Conservation (phyloP, 2,113 vertebrate genomes). For the Vireo altiloquus region DNA sequence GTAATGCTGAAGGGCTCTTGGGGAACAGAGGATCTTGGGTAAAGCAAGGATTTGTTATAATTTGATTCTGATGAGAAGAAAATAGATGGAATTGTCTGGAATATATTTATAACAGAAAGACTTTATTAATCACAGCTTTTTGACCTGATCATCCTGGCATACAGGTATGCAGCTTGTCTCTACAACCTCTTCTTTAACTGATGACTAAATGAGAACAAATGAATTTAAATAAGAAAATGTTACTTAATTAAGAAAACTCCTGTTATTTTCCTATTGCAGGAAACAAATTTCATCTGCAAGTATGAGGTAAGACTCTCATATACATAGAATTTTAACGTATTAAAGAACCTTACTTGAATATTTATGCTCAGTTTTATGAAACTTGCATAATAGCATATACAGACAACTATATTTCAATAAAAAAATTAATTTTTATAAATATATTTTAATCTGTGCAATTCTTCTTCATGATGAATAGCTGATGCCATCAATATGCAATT, state of each 20-base stretch:
- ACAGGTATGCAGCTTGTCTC: neutral
- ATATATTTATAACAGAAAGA: neutral
- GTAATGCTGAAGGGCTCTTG: neutral
- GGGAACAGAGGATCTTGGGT: neutral
- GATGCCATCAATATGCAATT: neutral
- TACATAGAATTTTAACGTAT: neutral
- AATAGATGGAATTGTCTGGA: conserved; percentile 7
- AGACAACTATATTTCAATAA: neutral
- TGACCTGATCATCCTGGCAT: neutral
- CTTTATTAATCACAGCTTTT: neutral
- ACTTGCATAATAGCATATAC: neutral
- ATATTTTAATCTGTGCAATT: neutral
- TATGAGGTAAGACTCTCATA: neutral
- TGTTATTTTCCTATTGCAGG: neutral
- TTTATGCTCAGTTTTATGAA: neutral
- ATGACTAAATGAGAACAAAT: neutral
- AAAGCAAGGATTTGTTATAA: conserved; percentile 29
- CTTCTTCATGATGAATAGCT: neutral
- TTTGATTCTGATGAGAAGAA: conserved; percentile 33
- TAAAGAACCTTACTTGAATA: neutral
- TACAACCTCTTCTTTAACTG: neutral
- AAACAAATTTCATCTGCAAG: neutral
- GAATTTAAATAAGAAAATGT: neutral
- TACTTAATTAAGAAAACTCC: neutral
- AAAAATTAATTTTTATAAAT: neutral